Evolutionary conservation across 2,113 vertebrate genomes (phyloP), one percentile per base, ranked within the genome.

Genomic region (Albula glossodonta): DNA sequence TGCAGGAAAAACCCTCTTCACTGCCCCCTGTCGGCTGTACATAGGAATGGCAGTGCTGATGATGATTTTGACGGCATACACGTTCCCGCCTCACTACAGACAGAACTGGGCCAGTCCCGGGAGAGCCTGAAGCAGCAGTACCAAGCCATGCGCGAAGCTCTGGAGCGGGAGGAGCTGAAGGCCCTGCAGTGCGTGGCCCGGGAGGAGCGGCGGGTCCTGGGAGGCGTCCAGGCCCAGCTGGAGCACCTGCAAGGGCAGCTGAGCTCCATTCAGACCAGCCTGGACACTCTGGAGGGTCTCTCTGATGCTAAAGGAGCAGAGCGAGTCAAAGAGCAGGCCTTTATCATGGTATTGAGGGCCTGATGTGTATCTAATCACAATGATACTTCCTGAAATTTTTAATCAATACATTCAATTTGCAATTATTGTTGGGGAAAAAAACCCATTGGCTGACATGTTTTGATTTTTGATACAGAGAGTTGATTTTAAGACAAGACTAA

Each of bases 161-260:
- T 96, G 90, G 92, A 94, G 56, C 88, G 92, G 15, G 95, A 96
- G 91, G 94, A 96, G 88, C 89, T 93, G 66, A 87, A 89, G 51
- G 91, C 93, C 41, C 87, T 95, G 53, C 87, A 79, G 87, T 94
- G 93, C 80, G 91, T 96, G 88, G 51, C 57, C 1, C 87, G 93
- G 87, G 95, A 95, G 89, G 93, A 95, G 90, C 82, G 25, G 60
- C 81, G 86, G 85, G 92, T 92, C 19, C 82, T 96, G 86, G 93
- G 90, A 0, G 90, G 91, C 49, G 85, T 95, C 22, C 92, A 93
- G 86, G 87, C 88, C 41, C 93, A 95, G 86, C 92, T 96, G 77
- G 1, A 86, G 77, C 25, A 83, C 9, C 93, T 96, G 10, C 88
- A 53, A 77, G 85, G 70, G 56, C 89, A 90, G 31, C 89, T 95